Evolutionary conservation across 1,140 invertebrate species (phyloP), one percentile per base, ranked within the genome.

Genomic region (Plodia interpunctella): DNA sequence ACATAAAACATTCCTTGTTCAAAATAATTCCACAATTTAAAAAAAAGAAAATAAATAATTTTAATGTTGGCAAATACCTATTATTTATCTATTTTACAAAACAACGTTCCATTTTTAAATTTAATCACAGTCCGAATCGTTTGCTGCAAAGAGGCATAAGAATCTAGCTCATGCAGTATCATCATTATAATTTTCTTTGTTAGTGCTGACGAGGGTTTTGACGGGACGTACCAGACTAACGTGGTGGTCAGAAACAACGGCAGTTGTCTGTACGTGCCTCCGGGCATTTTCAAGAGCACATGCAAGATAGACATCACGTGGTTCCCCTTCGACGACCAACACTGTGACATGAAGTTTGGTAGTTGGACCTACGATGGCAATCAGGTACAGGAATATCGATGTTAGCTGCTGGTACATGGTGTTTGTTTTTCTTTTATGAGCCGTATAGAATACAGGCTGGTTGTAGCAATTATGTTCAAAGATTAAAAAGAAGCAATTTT

Each of bases 221-320:
- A 99, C 90, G 97, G 97, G 69, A 99, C 98, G 65, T 99, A 96
- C 90, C 97, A 96, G 73, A 98, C 98, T 63, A 99, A 99, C 91
- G 97, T 99, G 83, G 97, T 99, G 68, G 97, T 99, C 63, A 94
- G 94, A 70, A 95, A 95, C 91, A 98, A 98, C 91, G 98, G 98
- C 63, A 96, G 95, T 75, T 98, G 97, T 90, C 93, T 97, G 63
- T 99, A 98, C 92, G 96, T 99, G 78, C 98, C 98, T 66, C 98
- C 98, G 57, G 97, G 97, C 73, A 99, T 99, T 90, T 99, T 99
- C 92, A 99, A 98, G 90, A 99, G 97, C 91, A 99, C 98, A 74
- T 99, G 98, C 92, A 97, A 98, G 91, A 99, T 99, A 81, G 98
- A 99, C 91, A 99, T 99, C 90, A 98, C 97, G 64, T 99, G 98